Evolutionary conservation across 2,797 vertebrate genomes (phyloP), one percentile per base, ranked within the genome.

Genomic region (Macroramphosus scolopax): DNA sequence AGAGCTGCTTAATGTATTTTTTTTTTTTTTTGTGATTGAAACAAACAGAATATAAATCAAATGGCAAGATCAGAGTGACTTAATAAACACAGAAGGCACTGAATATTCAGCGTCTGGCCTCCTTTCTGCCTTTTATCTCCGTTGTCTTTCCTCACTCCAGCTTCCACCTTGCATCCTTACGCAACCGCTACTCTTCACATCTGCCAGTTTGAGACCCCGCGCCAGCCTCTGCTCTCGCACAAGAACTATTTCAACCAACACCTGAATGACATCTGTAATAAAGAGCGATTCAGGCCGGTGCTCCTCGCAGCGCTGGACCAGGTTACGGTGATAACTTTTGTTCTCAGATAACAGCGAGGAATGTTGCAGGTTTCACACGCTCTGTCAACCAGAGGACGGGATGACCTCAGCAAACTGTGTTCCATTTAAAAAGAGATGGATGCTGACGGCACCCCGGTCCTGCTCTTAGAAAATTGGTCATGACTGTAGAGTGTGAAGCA

Each of bases 381-480:
- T 39, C 53, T 13, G 54, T 55, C 51, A 43, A 59, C 26, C 41
- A 20, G 26, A 49, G 29, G 49, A 64, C 33, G 8, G 22, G 17
- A 44, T 17, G 65, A 84, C 68, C 74, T 68, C 41, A 37, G 63
- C 63, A 71, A 53, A 56, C 62, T 69, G 62, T 59, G 38, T 56
- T 43, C 59, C 13, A 34, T 58, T 69, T 45, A 41, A 35, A 51
- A 43, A 51, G 20, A 56, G 46, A 64, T 13, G 43, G 51, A 37
- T 30, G 12, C 56, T 1, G 8, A 40, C 41, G 14, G 17, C 2
- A 3, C 31, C 29, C 31, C 29, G 18, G 37, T 31, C 16, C 17
- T 3, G 3, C 54, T 63, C 29, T 20, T 25, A 64, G 44, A 61
- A 44, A 62, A 55, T 57, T 36, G 55, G 51, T 42, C 47, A 28